Conservation (phyloP, 1,140 invertebrate genomes). For the Zaprionus taronus region DNA sequence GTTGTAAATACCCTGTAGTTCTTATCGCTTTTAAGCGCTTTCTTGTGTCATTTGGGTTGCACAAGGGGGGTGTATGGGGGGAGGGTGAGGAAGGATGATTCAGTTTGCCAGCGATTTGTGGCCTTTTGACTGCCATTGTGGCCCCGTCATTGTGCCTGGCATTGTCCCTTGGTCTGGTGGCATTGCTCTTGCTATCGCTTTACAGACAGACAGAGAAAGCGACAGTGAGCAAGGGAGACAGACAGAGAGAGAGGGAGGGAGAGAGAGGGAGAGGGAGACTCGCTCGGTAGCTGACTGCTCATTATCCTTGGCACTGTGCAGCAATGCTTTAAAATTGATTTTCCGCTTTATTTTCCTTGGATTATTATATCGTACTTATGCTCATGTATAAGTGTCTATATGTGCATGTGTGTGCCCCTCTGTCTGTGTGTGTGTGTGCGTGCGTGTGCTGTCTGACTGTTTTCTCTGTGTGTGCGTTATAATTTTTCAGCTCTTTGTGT, state of each 20-base stretch:
- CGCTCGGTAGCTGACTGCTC: slow-evolving; percentile 43
- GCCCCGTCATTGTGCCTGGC: slow-evolving; percentile 9
- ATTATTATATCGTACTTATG: slow-evolving; percentile 50
- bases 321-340: slow-evolving; percentile 75
- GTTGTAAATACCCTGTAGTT: not conserved
- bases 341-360: slow-evolving; percentile 61
- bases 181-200: slow-evolving; percentile 19
- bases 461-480: slow-evolving; percentile 29
- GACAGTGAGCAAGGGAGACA: not conserved
- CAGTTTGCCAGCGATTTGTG: slow-evolving; percentile 28
- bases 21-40: not conserved
- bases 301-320: slow-evolving; percentile 69
- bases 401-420: slow-evolving; percentile 19
- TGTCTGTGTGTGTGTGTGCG: slow-evolving; percentile 10
- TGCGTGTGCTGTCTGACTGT: not conserved
- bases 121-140: slow-evolving; percentile 37
- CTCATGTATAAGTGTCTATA: slow-evolving; percentile 16
- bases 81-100: not conserved
- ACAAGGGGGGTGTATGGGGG: too few species aligned
- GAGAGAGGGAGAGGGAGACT: not conserved
- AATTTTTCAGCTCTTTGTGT: slow-evolving; percentile 38
- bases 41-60: not conserved
- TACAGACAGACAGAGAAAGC: not conserved
- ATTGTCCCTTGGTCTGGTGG: slow-evolving; percentile 34
- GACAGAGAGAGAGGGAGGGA: not conserved